Evolutionary conservation across 1,140 invertebrate genomes (phyloP).

Genomic region (Oryctes rhinoceros): DNA sequence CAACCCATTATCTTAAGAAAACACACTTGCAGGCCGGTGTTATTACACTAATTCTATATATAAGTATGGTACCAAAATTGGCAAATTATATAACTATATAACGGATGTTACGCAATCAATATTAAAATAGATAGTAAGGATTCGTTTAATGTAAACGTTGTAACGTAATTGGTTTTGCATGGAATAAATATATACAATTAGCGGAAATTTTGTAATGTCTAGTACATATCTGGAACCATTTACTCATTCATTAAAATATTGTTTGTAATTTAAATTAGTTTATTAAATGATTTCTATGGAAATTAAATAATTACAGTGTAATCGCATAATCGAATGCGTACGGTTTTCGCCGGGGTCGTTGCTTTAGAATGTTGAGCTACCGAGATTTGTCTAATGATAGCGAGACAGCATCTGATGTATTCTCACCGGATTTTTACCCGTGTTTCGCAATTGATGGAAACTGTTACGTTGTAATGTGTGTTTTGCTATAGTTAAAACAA

Average conservation of each 20-base stretch:
- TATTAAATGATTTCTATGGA: neutral
- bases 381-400: conserved; percentile 13
- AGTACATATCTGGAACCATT: neutral
- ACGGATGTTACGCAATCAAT: neutral
- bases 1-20: too few species aligned
- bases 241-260: neutral
- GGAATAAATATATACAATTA: neutral
- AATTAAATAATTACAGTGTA: neutral
- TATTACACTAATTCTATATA: too few species aligned
- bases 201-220: conserved; percentile 13
- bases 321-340: neutral
- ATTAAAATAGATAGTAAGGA: too few species aligned
- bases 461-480: conserved; percentile 23
- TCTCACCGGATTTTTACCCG: conserved; percentile 29
- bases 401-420: neutral
- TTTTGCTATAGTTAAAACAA: conserved; percentile 23
- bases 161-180: too few species aligned
- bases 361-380: neutral
- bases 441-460: conserved; percentile 31
- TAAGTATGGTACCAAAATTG: too few species aligned
- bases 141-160: too few species aligned
- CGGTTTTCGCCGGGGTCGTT: neutral
- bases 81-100: neutral
- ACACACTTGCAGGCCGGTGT: too few species aligned
- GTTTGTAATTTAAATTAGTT: conserved; percentile 6